Evolutionary conservation across 2,888 invertebrate genomes (phyloP).

Genomic region (Trichopria drosophilae): DNA sequence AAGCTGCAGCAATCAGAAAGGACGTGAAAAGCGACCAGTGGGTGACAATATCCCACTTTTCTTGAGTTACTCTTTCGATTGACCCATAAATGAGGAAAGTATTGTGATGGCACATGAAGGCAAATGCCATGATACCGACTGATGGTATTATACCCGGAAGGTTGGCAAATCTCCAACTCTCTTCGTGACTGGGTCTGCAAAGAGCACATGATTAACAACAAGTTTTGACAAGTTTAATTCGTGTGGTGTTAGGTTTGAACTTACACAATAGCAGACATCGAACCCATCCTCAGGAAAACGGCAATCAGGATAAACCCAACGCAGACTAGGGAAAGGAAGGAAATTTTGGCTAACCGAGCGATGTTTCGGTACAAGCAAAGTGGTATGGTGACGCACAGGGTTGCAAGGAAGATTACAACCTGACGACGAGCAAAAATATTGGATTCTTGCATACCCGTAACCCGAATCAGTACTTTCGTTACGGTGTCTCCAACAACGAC

Average conservation of each 20-base stretch:
- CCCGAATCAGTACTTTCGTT: conserved; percentile 76
- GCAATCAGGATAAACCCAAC: conserved; percentile 73
- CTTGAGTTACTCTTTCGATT: conserved; percentile 73
- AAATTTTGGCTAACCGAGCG: conserved; percentile 70
- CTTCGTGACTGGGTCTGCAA: conserved; percentile 65
- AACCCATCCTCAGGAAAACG: conserved; percentile 66
- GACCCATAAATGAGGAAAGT: conserved; percentile 83
- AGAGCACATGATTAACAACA: too few relatives aligned
- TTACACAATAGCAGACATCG: conserved; percentile 68
- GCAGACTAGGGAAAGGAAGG: conserved; percentile 70
- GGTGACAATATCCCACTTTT: conserved; percentile 79
- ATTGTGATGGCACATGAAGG: conserved; percentile 91
- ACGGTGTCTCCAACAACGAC: conserved; percentile 85
- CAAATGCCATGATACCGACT: conserved; percentile 83
- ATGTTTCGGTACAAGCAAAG: conserved; percentile 79
- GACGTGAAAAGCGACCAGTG: conserved; percentile 77
- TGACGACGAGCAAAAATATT: conserved; percentile 67
- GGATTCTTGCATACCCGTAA: conserved; percentile 64
- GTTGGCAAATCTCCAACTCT: conserved; percentile 75
- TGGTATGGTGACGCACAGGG: conserved; percentile 75
- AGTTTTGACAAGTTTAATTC: too few relatives aligned
- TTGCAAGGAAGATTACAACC: conserved; percentile 72
- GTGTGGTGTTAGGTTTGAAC: conserved; percentile 49
- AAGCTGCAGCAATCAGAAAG: conserved; percentile 70
- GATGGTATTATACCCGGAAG: conserved; percentile 73